Evolutionary conservation across 2,113 vertebrate species (phyloP).

Genomic region (Siniperca chuatsi): DNA sequence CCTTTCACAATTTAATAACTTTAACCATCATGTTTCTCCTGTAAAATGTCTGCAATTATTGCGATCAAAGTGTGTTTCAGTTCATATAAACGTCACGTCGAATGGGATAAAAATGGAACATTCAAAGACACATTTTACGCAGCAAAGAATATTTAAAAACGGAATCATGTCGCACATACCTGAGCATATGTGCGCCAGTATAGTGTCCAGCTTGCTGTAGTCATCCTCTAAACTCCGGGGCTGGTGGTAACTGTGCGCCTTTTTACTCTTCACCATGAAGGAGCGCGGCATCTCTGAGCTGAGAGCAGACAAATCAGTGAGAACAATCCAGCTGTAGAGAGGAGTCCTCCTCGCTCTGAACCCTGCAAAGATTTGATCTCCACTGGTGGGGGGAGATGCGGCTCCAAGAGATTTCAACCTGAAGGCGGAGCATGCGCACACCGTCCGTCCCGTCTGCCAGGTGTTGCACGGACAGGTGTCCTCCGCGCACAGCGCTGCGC

Average conservation of each 20-base stretch:
- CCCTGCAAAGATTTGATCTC: conserved; percentile 70
- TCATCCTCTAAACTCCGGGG: conserved; percentile 89
- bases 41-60: not conserved
- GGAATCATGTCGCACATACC: conserved; percentile 80
- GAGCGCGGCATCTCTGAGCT: conserved; percentile 91
- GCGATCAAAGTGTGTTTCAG: not conserved
- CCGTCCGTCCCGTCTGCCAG: conserved; percentile 85
- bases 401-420: conserved; percentile 38
- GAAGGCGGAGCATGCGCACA: conserved; percentile 80
- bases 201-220: conserved; percentile 84
- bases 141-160: not conserved
- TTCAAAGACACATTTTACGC: not conserved
- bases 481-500: conserved; percentile 20
- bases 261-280: conserved; percentile 98
- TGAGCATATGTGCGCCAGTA: conserved; percentile 88
- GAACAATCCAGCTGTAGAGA: conserved; percentile 14
- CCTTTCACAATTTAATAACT: not conserved
- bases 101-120: not conserved
- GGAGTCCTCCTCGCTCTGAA: conserved; percentile 37
- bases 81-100: too few species aligned
- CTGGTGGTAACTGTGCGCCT: conserved; percentile 97
- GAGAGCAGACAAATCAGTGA: conserved; percentile 29
- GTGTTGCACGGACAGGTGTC: conserved; percentile 92
- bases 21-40: not conserved
- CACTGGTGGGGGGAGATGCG: conserved; percentile 51